phyloP scores from a whole-genome alignment of 2,113 vertebrate species.

The Alectura lathami region DNA sequence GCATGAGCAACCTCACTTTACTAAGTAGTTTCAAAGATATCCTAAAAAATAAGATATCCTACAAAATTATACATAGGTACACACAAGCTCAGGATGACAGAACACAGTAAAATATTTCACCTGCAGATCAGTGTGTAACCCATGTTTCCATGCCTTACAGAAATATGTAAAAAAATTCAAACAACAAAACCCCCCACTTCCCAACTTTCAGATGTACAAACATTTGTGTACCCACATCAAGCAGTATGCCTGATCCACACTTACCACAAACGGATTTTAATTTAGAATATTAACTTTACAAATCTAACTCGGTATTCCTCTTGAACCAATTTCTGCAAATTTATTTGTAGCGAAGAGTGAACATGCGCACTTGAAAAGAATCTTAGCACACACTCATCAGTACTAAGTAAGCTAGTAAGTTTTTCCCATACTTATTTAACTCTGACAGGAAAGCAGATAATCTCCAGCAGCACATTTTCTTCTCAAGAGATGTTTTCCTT shows the following conservation, averaged over 20 bases:
- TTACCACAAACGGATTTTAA: background rate
- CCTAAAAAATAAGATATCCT: background rate
- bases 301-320: background rate
- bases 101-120: background rate
- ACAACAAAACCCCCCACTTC: background rate
- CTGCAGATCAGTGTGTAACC: background rate
- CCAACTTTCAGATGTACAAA: background rate
- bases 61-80: background rate
- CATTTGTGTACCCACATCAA: background rate
- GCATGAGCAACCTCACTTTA: background rate
- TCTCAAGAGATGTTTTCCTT: background rate
- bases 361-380: background rate
- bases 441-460: background rate
- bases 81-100: background rate
- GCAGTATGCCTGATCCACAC: background rate
- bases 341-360: background rate
- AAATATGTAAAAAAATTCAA: background rate
- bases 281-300: background rate
- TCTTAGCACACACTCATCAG: background rate
- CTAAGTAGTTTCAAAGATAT: background rate
- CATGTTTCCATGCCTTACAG: background rate
- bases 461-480: background rate
- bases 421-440: background rate
- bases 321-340: background rate
- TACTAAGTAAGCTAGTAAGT: background rate